Evolutionary conservation across 2,888 invertebrate genomes (phyloP).

Genomic region (Junonia oenone): DNA sequence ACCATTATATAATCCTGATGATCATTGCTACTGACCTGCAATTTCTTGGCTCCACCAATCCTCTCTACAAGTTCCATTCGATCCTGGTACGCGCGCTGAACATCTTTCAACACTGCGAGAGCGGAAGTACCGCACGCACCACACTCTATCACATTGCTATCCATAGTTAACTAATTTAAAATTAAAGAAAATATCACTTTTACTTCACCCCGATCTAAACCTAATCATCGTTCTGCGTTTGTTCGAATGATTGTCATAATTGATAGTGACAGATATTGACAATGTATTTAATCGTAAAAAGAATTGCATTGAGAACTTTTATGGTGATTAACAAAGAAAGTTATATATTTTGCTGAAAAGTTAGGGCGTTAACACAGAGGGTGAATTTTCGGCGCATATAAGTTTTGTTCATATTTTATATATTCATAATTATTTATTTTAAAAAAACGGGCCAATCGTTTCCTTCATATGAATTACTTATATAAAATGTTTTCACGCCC

Average conservation of each 20-base stretch:
- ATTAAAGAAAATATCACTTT: conserved; percentile 7
- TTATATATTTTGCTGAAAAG: too few species aligned
- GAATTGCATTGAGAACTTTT: background rate
- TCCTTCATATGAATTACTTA: too few species aligned
- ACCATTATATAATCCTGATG: too few species aligned
- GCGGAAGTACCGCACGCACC: conserved; percentile 46
- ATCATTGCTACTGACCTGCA: conserved; percentile 50
- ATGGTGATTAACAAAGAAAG: background rate
- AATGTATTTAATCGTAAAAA: background rate
- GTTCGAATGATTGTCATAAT: background rate
- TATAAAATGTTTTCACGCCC: too few species aligned
- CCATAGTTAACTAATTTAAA: conserved; percentile 3
- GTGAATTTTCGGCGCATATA: too few species aligned
- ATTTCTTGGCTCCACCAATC: conserved; percentile 46
- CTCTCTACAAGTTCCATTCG: conserved; percentile 79
- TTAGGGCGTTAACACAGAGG: too few species aligned
- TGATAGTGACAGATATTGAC: background rate
- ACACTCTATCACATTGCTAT: conserved; percentile 38
- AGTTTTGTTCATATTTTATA: too few species aligned
- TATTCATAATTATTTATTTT: too few species aligned
- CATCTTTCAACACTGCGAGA: conserved; percentile 77
- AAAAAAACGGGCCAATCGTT: too few species aligned
- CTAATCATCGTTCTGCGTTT: background rate
- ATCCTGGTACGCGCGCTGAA: conserved; percentile 81
- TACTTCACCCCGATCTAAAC: conserved; percentile 3